phyloP scores from a whole-genome alignment of 2,113 vertebrate genomes.

The Agelaius phoeniceus region DNA sequence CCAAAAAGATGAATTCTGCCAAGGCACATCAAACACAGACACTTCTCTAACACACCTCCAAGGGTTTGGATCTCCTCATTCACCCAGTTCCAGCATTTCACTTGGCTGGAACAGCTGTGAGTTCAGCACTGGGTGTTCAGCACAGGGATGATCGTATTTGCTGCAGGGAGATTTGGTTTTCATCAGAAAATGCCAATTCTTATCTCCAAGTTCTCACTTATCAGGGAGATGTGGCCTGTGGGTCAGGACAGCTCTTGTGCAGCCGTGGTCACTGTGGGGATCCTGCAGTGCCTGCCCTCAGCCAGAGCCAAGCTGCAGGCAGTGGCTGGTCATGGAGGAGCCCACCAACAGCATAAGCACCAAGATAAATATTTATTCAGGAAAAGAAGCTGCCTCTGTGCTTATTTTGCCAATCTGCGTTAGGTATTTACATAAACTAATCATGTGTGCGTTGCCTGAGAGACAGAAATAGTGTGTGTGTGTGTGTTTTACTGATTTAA shows the following conservation, averaged over 20 bases:
- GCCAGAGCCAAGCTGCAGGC: accelerated
- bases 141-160: accelerated
- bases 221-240: neutral
- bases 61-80: neutral
- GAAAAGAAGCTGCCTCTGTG: neutral
- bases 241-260: neutral
- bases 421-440: slow-evolving; percentile 59
- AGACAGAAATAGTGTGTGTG: slow-evolving; percentile 25
- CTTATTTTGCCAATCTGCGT: slow-evolving; percentile 23
- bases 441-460: slow-evolving; percentile 20
- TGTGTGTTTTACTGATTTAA: neutral
- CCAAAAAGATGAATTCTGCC: slow-evolving; percentile 4
- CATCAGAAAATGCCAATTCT: neutral
- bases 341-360: neutral
- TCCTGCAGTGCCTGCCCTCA: accelerated
- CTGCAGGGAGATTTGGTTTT: neutral
- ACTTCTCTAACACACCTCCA: neutral
- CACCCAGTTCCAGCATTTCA: neutral
- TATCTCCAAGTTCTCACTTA: neutral
- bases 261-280: neutral
- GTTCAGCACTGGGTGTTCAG: neutral
- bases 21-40: neutral
- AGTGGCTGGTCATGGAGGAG: neutral
- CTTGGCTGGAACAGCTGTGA: neutral
- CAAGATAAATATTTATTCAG: neutral